phyloP scores from a whole-genome alignment of 2,888 invertebrate genomes.

The Ochropleura plecta region DNA sequence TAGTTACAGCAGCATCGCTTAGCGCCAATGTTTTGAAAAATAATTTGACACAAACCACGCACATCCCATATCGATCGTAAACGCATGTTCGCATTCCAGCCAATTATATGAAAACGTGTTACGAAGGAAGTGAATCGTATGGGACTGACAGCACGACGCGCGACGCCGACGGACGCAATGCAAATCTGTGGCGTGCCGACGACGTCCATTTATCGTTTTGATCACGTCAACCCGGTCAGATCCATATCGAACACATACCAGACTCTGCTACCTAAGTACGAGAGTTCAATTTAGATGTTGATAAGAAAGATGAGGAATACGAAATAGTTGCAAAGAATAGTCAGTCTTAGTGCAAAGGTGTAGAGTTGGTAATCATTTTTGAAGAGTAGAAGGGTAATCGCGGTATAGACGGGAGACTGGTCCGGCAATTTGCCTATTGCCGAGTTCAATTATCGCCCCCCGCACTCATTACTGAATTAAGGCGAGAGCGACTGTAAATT shows the following conservation, averaged over 20 bases:
- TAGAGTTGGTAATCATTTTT: constrained; percentile 72
- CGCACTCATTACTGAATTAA: constrained; percentile 90
- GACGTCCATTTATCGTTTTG: constrained; percentile 78
- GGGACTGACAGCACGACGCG: constrained; percentile 81
- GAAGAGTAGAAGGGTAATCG: constrained; percentile 65
- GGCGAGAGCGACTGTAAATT: constrained; percentile 86
- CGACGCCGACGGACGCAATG: constrained; percentile 81
- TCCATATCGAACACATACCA: constrained; percentile 69
- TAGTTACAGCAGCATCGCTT: constrained; percentile 33
- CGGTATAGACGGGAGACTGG: constrained; percentile 79
- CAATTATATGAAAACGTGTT: constrained; percentile 77
- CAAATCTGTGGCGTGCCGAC: constrained; percentile 84
- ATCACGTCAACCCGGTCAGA: constrained; percentile 75
- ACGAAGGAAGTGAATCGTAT: constrained; percentile 80
- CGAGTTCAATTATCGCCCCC: constrained; percentile 90
- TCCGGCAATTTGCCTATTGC: constrained; percentile 89
- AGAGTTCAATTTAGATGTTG: constrained; percentile 81
- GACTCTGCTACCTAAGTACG: constrained; percentile 74
- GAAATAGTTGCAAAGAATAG: constrained; percentile 64
- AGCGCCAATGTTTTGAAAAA: constrained; percentile 39
- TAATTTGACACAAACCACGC: constrained; percentile 62
- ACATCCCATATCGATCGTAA: constrained; percentile 67
- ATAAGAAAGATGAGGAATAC: constrained; percentile 71
- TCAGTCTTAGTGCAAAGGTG: constrained; percentile 67
- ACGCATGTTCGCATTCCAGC: constrained; percentile 77